These are phyloP conservation scores for Lasiurus borealis DNA, from an alignment of 2,113 vertebrate genomes.

Conservation along the genomic window DNA sequence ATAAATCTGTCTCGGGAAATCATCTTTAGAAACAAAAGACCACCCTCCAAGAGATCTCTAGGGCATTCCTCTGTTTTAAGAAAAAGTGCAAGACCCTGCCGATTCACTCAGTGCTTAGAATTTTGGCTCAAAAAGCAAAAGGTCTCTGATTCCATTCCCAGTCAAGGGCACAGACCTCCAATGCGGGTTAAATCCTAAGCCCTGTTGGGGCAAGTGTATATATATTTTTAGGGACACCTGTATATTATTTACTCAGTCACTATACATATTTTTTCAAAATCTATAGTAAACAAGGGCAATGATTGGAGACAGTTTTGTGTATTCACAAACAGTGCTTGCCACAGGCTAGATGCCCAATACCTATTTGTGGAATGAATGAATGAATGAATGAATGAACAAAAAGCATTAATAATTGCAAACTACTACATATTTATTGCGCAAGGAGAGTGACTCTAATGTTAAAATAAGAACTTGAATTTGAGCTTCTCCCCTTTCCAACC, in stretches of 20 bases:
- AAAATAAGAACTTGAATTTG: background rate
- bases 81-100: too few species aligned
- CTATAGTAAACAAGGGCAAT: background rate
- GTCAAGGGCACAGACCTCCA: too few species aligned
- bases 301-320: background rate
- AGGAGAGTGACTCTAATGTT: background rate
- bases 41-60: too few species aligned
- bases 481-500: background rate
- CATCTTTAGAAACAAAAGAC: too few species aligned
- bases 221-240: background rate
- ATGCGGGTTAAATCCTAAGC: too few species aligned
- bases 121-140: too few species aligned
- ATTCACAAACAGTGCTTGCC: background rate
- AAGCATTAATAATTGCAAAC: background rate
- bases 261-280: background rate
- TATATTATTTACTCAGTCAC: background rate
- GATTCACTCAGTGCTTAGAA: too few species aligned
- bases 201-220: too few species aligned
- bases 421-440: background rate
- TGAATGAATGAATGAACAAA: slow-evolving; percentile 11
- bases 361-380: background rate
- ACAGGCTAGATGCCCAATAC: background rate
- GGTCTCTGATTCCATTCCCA: too few species aligned
- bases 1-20: too few species aligned
- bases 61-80: too few species aligned